Evolutionary conservation across 2,113 vertebrate genomes (phyloP), one percentile per base, ranked within the genome.

Genomic region (Salvelinus sp.): DNA sequence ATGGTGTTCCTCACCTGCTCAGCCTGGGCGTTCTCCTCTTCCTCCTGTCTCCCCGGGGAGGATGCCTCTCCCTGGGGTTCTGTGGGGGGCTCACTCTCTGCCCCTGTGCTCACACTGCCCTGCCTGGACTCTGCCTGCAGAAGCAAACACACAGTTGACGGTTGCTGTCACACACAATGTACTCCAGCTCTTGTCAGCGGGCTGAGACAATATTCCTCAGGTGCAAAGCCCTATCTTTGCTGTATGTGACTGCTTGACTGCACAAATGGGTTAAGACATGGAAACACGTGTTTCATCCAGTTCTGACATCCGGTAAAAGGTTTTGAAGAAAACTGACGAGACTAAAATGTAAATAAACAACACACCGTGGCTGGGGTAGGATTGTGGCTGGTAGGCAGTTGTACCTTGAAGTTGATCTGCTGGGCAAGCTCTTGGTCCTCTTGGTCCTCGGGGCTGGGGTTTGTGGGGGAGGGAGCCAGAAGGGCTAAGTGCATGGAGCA

Each of bases 331-430:
- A 67, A 38, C 25, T 47, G 78, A 75, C 38, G 10, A 2, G 38
- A 44, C 18, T 64, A 2, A n/a, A 22, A 23, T 7, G n/a, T 62
- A 62, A 62, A 16, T 7, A 22, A 62, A 62, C 25, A 65, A n/a
- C 22, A 57, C 54, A 66, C 3, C 3, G 14, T 66, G 25, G 3
- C 30, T 47, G n/a, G 38, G 3, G 20, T 23, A 22, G n/a, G 2
- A 69, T 47, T 47, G 18, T 22, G 58, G 7, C n/a, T 62, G 6
- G 58, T 22, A 62, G 58, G 20, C n/a, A 16, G 18, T 16, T 16
- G 22, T 91, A 99, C 97, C 96, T 98, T 98, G 87, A 98, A 99
- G 89, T 92, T 96, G 80, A 99, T 99, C 91, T 98, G 97, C 89
- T 95, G 96, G 66, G 97, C 97, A 75, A 98, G 93, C 72, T 97